Evolutionary conservation across 2,888 invertebrate genomes (phyloP), one percentile per base, ranked within the genome.

Genomic region (Melinaea menophilus): DNA sequence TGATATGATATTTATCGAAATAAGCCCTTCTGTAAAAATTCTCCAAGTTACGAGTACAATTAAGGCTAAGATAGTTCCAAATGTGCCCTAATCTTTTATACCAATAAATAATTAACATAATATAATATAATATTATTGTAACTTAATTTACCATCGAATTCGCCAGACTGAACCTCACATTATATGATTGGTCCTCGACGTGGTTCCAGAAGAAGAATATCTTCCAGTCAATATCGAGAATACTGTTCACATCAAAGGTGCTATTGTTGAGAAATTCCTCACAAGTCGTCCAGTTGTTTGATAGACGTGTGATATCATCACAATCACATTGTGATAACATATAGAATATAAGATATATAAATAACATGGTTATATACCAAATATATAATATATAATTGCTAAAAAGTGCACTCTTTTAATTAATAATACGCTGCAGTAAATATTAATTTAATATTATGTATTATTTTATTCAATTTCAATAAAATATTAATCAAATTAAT

Each of bases 151-250:
- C 87, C 72, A 69, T 48, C 11, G 72, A 64, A 2, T 77, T 67
- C 0, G 86, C 77, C 2, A 72, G 51, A 55, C 77, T 79, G 63
- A 85, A 87, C 62, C 71, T 77, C 0, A 85, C 69, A 13, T 75
- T 73, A 59, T 82, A 82, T 2, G 72, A 75, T 1, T 72, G 66
- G 34, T 82, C 81, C 2, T 66, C 67, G 0, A 73, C 68, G 33
- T 71, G 67, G 56, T 73, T 79, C 85, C 86, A 88, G 46, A 79
- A 81, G 66, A 78, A 87, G 56, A 85, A 86, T 41, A 83, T 81
- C 61, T 75, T 79, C 87, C 87, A 88, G 41, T 85, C 81, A 0
- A 81, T 68, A 54, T 82, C 77, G 0, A 85, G 2, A 0, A 87
- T 65, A 5, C 69, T 74, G 0, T 63, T 66, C 0, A 70, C 61